A percentile compares a stretch with the other conserved stretches of the same genome.
Evolutionary conservation across 2,113 vertebrate species (phyloP).

Genomic region (Hippocampus barbouri): DNA sequence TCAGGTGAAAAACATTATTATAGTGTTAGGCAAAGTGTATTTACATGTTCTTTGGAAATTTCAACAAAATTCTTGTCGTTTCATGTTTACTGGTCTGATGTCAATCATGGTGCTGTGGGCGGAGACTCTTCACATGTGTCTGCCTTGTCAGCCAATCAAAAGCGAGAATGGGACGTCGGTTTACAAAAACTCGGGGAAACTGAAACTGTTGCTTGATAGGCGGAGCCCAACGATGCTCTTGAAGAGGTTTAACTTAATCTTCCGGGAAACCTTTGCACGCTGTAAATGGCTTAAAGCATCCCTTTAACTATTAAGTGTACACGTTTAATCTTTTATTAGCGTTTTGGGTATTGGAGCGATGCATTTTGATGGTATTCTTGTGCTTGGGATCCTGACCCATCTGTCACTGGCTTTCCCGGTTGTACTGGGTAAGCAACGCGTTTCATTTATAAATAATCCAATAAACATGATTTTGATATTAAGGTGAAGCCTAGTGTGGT

Average conservation of each 20-base stretch:
- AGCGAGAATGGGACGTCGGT: neutral
- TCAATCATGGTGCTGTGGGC: neutral
- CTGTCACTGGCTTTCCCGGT: neutral
- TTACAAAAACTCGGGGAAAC: neutral
- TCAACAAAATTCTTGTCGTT: neutral
- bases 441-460: neutral
- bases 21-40: neutral
- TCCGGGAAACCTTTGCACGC: neutral
- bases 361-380: constrained; percentile 14
- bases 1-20: neutral
- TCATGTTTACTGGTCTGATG: no score
- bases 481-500: neutral
- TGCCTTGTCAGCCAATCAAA: neutral
- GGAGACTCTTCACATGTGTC: neutral
- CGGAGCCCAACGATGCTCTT: neutral
- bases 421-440: constrained; percentile 46
- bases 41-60: neutral
- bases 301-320: constrained; percentile 1
- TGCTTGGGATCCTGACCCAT: neutral
- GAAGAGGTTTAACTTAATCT: neutral
- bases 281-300: constrained; percentile 28
- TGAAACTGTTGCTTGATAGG: neutral
- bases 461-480: neutral
- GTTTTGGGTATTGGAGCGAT: constrained; percentile 17
- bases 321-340: neutral